phyloP scores from a whole-genome alignment of 2,888 invertebrate species.

The Schizotus pectinicornis region DNA sequence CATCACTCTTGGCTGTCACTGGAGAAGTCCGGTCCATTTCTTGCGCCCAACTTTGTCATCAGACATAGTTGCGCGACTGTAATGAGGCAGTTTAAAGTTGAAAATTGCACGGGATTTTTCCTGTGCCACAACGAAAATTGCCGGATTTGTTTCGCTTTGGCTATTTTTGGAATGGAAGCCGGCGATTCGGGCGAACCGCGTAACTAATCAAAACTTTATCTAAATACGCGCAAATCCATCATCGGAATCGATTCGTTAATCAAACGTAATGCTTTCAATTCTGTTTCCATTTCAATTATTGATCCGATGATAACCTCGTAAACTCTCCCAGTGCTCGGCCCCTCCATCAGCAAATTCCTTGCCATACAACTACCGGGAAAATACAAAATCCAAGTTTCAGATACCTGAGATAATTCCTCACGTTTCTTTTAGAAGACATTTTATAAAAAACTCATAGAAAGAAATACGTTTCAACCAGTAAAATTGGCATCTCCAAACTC shows the following conservation, averaged over 20 bases:
- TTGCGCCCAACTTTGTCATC: constrained; percentile 35
- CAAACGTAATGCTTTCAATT: constrained; percentile 3
- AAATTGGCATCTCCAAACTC: too few species aligned
- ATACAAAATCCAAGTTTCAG: too few species aligned
- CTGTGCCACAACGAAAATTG: constrained; percentile 2
- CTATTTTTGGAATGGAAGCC: constrained; percentile 1
- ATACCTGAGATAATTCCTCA: too few species aligned
- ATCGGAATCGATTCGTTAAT: constrained; percentile 17
- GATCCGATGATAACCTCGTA: not conserved
- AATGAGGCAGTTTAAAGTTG: constrained; percentile 35
- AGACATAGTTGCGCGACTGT: constrained; percentile 21
- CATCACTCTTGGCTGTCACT: constrained; percentile 46
- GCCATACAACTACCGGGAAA: too few species aligned
- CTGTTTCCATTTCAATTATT: constrained; percentile 17
- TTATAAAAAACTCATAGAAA: too few species aligned
- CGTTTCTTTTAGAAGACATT: too few species aligned
- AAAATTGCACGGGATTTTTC: constrained; percentile 23
- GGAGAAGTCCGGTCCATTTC: constrained; percentile 43
- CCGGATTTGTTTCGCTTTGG: too few species aligned
- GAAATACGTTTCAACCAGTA: too few species aligned
- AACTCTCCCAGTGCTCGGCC: too few species aligned
- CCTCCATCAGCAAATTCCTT: too few species aligned
- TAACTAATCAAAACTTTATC: constrained; percentile 16
- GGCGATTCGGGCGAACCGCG: not conserved
- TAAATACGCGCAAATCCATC: constrained; percentile 16